These are phyloP conservation scores for Danio choprae DNA, from an alignment of 2,797 vertebrate genomes.

Conservation along the genomic window DNA sequence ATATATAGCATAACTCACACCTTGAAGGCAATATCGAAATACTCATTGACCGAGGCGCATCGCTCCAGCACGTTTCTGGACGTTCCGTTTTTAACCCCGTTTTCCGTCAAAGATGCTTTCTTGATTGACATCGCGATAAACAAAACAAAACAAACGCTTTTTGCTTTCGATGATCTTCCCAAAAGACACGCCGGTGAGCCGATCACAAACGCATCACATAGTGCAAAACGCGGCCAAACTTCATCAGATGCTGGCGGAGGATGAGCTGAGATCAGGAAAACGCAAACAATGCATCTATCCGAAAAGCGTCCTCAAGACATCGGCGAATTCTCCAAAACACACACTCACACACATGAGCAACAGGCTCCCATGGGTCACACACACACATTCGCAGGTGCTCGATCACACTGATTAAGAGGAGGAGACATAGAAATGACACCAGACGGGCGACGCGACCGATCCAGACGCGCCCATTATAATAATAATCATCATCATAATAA, in stretches of 20 bases:
- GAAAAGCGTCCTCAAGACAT: constrained; percentile 44
- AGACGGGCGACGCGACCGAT: constrained; percentile 8
- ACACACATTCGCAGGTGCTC: constrained; percentile 69
- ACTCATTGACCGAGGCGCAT: constrained; percentile 82
- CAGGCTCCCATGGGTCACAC: constrained; percentile 56
- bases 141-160: background rate
- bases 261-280: constrained; percentile 24
- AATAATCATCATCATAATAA: too few relatives aligned
- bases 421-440: constrained; percentile 19
- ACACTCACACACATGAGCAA: constrained; percentile 11
- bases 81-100: constrained; percentile 78
- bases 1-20: constrained; percentile 73
- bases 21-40: constrained; percentile 84
- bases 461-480: background rate
- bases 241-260: constrained; percentile 22
- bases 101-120: constrained; percentile 75
- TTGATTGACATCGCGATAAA: constrained; percentile 80
- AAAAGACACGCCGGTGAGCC: constrained; percentile 58
- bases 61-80: constrained; percentile 82
- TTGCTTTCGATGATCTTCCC: constrained; percentile 54
- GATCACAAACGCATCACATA: constrained; percentile 69
- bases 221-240: constrained; percentile 50
- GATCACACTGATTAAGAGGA: constrained; percentile 40
- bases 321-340: constrained; percentile 38
- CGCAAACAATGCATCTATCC: constrained; percentile 67